Evolutionary conservation across 2,113 vertebrate species (phyloP).

Genomic region (Prionailurus viverrinus): DNA sequence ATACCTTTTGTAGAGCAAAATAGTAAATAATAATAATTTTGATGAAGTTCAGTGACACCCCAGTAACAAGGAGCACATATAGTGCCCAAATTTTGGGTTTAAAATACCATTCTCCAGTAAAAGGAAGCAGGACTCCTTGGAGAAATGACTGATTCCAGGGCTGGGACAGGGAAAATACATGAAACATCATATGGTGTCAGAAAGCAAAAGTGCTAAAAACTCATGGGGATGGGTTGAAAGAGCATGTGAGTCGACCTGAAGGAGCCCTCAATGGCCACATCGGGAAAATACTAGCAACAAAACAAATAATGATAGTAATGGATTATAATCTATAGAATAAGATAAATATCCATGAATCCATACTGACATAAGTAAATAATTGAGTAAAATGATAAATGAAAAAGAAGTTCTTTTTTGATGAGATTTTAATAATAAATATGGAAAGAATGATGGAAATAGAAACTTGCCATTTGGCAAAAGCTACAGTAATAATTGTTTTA

Average conservation of each 20-base stretch:
- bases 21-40: constrained; percentile 10
- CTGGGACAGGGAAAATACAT: not conserved
- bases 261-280: not conserved
- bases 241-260: not conserved
- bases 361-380: not conserved
- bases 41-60: not conserved
- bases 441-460: constrained; percentile 42
- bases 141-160: not conserved
- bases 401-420: not conserved
- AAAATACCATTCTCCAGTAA: constrained; percentile 12
- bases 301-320: constrained; percentile 4
- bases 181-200: constrained; percentile 11
- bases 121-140: constrained; percentile 15
- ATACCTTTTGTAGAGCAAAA: constrained; percentile 38
- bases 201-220: constrained; percentile 33
- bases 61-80: not conserved
- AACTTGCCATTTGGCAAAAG: constrained; percentile 40
- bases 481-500: constrained; percentile 16
- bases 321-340: constrained; percentile 47
- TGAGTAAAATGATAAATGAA: constrained; percentile 14
- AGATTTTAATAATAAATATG: constrained; percentile 35
- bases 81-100: constrained; percentile 29
- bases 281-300: constrained; percentile 1
- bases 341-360: not conserved
- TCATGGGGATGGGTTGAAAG: not conserved